Evolutionary conservation across 2,797 vertebrate genomes (phyloP), one percentile per base, ranked within the genome.

Genomic region (Danio kyathit): DNA sequence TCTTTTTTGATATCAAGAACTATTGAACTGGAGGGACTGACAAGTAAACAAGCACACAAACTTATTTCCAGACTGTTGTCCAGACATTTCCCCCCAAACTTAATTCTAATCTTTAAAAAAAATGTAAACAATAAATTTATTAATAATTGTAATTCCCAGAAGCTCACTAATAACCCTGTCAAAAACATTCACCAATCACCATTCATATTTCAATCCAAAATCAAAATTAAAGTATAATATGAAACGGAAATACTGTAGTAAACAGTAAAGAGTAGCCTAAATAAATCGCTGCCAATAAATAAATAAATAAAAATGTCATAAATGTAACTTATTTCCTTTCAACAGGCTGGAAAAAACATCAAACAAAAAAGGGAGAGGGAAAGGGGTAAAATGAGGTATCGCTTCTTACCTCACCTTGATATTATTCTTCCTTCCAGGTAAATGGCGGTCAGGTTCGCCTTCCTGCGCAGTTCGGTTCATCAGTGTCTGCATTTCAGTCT

Each of bases 391-490:
- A 3, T 29, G 29, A 29, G 29, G 29, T 29, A 29, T 29, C 29
- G 29, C 29, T 29, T 29, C 29, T 29, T 29, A 29, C 8, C 56
- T 65, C 59, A 19, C 40, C 19, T 29, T 46, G 19, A 5, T 56
- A 29, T 9, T 64, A 29, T 57, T 61, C 59, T 72, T 51, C 12
- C 19, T 29, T 63, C 65, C 57, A 96, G 95, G 91, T 94, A 38
- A 86, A 95, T 51, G 87, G 89, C 19, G 73, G n/a, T 29, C 7
- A 3, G 14, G 86, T 91, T 19, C n/a, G 0, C 11, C 85, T 87
- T n/a, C 94, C 94, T 14, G 91, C 91, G 67, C 81, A 77, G 81
- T 85, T 74, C 82, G 83, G 49, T 14, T 86, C 81, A 7, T 88
- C 81, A 66, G 59, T 93, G 13, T 82, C 7, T 76, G 84, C 93